Evolutionary conservation across 2,113 vertebrate genomes (phyloP).

Genomic region (Crotalus viridis): DNA sequence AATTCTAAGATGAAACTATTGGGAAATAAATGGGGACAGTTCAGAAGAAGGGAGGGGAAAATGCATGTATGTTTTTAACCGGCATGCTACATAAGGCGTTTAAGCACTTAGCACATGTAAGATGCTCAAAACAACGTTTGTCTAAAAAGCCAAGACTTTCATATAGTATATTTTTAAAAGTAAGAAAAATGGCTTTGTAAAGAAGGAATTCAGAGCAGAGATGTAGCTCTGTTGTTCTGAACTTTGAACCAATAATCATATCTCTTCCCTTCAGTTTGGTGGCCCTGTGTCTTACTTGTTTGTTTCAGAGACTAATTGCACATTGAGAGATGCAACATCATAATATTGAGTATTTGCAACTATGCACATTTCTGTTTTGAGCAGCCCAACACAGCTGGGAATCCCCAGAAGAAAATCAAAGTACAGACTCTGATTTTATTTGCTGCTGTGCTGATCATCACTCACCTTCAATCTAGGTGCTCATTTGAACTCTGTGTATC

Average conservation of each 20-base stretch:
- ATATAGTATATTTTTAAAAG: neutral
- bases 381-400: neutral
- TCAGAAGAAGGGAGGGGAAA: neutral
- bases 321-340: neutral
- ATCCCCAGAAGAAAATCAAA: neutral
- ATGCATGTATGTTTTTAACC: neutral
- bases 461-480: neutral
- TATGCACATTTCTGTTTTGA: neutral
- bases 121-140: neutral
- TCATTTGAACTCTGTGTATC: neutral
- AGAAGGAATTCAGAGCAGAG: neutral
- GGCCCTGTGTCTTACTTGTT: neutral
- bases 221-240: neutral
- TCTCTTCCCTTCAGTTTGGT: neutral
- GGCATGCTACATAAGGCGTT: conserved; percentile 47
- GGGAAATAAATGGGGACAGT: conserved; percentile 2
- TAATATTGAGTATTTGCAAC: neutral
- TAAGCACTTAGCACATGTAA: conserved; percentile 19
- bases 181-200: neutral
- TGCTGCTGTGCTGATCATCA: neutral
- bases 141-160: neutral
- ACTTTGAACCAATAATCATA: neutral
- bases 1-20: conserved; percentile 7
- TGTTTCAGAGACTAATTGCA: neutral
- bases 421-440: neutral